These are phyloP conservation scores for Sebastes kiyomatsui DNA, from an alignment of 2,797 vertebrate species.

Conservation along the genomic window DNA sequence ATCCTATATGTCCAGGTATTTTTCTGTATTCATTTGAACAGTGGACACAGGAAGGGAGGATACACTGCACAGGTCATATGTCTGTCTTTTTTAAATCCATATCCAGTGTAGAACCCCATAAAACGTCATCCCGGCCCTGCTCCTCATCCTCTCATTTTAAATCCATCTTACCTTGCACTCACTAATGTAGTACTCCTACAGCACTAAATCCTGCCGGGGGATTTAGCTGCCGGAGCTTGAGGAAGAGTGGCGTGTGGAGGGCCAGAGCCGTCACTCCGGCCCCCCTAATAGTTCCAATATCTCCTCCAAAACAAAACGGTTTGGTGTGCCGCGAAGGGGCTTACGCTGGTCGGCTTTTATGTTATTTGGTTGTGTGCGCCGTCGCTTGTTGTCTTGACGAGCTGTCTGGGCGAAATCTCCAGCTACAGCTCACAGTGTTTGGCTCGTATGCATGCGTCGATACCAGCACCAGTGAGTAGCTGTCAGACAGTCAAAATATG, in stretches of 20 bases:
- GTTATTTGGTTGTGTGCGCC: background rate
- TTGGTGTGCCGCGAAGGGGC: background rate
- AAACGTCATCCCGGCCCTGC: conserved; percentile 23
- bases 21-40: background rate
- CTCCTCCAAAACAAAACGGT: conserved; percentile 17
- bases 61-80: background rate
- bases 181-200: conserved; percentile 30
- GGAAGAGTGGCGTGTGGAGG: conserved; percentile 46
- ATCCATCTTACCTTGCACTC: conserved; percentile 55
- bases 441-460: conserved; percentile 9
- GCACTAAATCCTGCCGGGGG: conserved; percentile 52
- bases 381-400: background rate
- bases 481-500: background rate
- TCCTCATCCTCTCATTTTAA: conserved; percentile 57
- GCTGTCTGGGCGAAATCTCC: conserved; percentile 28
- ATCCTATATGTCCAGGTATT: background rate
- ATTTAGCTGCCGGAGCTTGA: conserved; percentile 32
- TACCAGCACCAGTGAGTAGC: background rate
- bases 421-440: background rate
- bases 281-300: conserved; percentile 13
- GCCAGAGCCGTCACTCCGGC: conserved; percentile 15
- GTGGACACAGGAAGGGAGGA: background rate
- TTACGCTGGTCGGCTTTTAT: background rate
- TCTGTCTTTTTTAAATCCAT: conserved; percentile 14
- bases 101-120: conserved; percentile 7